These are phyloP conservation scores for Cremastinae sp. DNA, from an alignment of 2,888 invertebrate species.

Conservation along the genomic window DNA sequence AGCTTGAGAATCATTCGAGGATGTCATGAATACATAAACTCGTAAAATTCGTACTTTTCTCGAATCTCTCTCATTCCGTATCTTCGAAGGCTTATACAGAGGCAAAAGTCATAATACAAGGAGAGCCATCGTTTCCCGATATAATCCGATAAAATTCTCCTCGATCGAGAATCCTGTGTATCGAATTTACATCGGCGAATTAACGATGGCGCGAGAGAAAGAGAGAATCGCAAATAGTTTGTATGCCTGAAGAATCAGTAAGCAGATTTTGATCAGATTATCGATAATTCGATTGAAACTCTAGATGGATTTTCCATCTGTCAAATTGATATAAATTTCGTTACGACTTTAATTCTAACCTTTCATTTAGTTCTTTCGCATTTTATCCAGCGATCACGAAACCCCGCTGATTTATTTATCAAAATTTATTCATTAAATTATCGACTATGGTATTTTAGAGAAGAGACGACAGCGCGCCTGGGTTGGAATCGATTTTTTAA, in stretches of 20 bases:
- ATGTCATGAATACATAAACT: slow-evolving; percentile 43
- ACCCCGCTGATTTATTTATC: background rate
- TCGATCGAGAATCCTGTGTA: slow-evolving; percentile 18
- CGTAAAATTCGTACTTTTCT: slow-evolving; percentile 46
- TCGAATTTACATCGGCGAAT: slow-evolving; percentile 48
- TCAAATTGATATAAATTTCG: slow-evolving; percentile 26
- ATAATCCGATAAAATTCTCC: slow-evolving; percentile 39
- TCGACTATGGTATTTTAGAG: background rate
- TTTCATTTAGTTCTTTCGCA: background rate
- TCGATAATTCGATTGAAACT: slow-evolving; percentile 22
- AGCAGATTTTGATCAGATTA: slow-evolving; percentile 49
- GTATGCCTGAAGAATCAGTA: slow-evolving; percentile 37
- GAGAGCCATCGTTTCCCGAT: background rate
- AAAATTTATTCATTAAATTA: slow-evolving; percentile 1
- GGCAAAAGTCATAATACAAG: slow-evolving; percentile 5
- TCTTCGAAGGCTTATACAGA: background rate
- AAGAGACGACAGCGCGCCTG: too few species aligned
- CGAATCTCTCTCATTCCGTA: slow-evolving; percentile 2
- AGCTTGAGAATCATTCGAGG: slow-evolving; percentile 52
- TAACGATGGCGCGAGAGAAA: slow-evolving; percentile 16
- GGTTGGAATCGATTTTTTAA: background rate
- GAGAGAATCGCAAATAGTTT: slow-evolving; percentile 34
- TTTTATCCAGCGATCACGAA: background rate
- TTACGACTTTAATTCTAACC: background rate
- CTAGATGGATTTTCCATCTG: slow-evolving; percentile 12